Conservation (phyloP, 2,113 vertebrate genomes). For the Lepus europaeus region DNA sequence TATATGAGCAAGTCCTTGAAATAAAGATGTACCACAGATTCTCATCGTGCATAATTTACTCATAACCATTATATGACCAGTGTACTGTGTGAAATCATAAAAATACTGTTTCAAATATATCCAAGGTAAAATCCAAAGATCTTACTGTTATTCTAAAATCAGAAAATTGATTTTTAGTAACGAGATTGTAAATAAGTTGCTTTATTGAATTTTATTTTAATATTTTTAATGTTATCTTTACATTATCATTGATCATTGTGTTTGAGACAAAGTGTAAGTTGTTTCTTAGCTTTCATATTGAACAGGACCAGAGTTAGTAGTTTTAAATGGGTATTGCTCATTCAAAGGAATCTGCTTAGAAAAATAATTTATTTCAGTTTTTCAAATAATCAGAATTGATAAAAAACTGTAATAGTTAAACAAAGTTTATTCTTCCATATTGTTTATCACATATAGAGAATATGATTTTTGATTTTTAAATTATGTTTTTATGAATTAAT, state of each 20-base stretch:
- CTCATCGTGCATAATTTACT: not conserved
- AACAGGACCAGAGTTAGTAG: fast-evolving
- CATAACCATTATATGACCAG: not conserved
- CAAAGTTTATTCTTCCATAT: not conserved
- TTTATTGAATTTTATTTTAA: slow-evolving; percentile 18
- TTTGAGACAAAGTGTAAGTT: not conserved
- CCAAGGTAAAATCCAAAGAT: not conserved
- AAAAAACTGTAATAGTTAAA: not conserved
- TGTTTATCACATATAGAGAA: not conserved
- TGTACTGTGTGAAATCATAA: not conserved
- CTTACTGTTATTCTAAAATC: not conserved
- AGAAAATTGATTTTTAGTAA: slow-evolving; percentile 28
- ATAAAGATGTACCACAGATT: not conserved
- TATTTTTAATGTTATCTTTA: not conserved
- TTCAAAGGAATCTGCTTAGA: not conserved
- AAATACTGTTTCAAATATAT: not conserved
- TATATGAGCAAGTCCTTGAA: not conserved
- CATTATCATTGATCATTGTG: not conserved
- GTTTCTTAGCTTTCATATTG: not conserved
- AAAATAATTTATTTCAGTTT: not conserved
- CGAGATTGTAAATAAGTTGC: not conserved
- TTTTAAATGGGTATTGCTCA: not conserved
- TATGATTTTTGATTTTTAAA: not conserved
- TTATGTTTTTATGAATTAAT: not conserved
- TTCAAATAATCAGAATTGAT: not conserved